A percentile compares a stretch with the other conserved stretches of the same genome.
These are phyloP conservation scores for Panulirus ornatus DNA, from an alignment of 1,140 invertebrate species.

Conservation along the genomic window DNA sequence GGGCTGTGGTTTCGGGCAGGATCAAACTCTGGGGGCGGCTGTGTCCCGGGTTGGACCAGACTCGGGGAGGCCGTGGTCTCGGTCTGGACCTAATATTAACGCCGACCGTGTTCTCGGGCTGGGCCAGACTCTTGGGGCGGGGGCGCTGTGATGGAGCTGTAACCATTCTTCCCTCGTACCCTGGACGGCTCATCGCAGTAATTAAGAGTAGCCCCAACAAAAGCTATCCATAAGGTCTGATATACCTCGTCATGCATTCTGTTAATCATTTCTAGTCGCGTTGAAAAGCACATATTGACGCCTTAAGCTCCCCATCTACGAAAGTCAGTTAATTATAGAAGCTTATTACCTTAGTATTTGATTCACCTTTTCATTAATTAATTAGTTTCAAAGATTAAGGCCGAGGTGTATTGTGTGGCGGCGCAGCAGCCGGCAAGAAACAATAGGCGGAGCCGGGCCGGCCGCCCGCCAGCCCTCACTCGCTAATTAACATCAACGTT, in stretches of 20 bases:
- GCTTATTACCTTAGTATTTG: conserved; percentile 73
- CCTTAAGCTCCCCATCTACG: conserved; percentile 68
- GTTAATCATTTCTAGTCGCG: conserved; percentile 56
- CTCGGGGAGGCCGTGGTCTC: background rate
- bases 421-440: conserved; percentile 65
- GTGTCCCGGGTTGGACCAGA: no score
- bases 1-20: background rate
- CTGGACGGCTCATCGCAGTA: background rate
- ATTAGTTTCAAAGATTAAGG: conserved; percentile 73
- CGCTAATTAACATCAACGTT: conserved; percentile 70
- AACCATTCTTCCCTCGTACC: conserved; percentile 34
- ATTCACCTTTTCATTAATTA: conserved; percentile 73
- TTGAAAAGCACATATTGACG: conserved; percentile 67
- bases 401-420: conserved; percentile 62
- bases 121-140: background rate
- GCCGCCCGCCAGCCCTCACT: conserved; percentile 25
- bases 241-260: conserved; percentile 24
- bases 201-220: conserved; percentile 4
- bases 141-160: conserved; percentile 25
- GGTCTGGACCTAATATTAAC: no score
- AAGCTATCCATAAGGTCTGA: conserved; percentile 18
- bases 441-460: conserved; percentile 53
- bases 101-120: background rate
- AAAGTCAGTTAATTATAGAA: conserved; percentile 70
- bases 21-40: no score